Evolutionary conservation across 23 tunicate species (phyloP), one percentile per base, ranked within the genome.

Genomic region (Ciona savignyi): DNA sequence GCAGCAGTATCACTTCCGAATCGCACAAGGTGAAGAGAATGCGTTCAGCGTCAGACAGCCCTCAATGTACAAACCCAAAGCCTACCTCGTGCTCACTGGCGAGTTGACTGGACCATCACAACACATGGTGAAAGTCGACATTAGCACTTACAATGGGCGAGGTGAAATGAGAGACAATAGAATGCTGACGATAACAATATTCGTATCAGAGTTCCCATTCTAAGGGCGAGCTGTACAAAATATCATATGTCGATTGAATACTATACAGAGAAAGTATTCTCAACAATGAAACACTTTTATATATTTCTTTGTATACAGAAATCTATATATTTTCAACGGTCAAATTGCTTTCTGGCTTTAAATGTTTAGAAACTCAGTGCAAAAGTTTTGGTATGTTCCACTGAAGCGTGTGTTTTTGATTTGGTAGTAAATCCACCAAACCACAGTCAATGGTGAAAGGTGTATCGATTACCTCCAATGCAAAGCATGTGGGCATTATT

Each of bases 141-240:
- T 90, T 82, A 73, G 86, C 49, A 90, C 97, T 2, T 90, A 90
- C 74, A 88, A 90, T 60, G 68, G 72, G 62, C 74, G 34, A 27
- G 82, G 89, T 3, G 48, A 83, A 32, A 90, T 80, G 85, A 81
- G 97, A 49, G 97, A 90, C 82, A 90, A 80, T 33, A 64, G 97
- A 33, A 83, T 77, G 82, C 72, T 90, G 27, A 83, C 87, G 30
- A 78, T 90, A 28, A 79, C 78, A 4, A 49, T 90, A 48, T 76
- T 33, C 31, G 89, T 84, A 23, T 83, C 89, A n/a, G 48, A 66
- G 64, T 90, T 83, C 74, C 33, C 67, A 25, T 90, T 90, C 75
- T 90, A 63, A 42, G 9, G 56, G n/a, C 9, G 56, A 42, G 56
- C 56, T 42, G 56, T 15, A 42, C 56, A 42, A 42, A 9, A 42